Conservation (phyloP, 2,797 vertebrate genomes). For the Bradypodion ventrale region DNA sequence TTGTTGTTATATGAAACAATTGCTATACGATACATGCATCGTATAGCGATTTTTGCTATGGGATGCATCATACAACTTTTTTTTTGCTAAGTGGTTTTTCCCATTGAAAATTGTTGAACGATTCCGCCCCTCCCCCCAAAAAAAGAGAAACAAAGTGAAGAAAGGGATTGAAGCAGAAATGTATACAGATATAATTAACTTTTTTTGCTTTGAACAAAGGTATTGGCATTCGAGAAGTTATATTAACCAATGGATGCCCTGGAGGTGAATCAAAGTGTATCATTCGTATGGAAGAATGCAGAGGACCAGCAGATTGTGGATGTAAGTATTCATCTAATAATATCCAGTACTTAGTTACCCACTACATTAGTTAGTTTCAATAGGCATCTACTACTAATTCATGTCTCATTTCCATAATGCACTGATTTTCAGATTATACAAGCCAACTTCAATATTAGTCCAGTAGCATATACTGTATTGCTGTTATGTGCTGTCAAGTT, state of each 20-base stretch:
- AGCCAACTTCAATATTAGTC: constrained; percentile 1
- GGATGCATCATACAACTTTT: too few relatives aligned
- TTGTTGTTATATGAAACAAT: too few relatives aligned
- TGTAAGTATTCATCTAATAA: constrained; percentile 54
- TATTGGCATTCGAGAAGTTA: constrained; percentile 67
- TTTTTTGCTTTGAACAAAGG: constrained; percentile 48
- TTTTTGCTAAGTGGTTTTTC: too few relatives aligned
- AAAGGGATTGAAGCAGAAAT: neutral
- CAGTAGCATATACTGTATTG: too few relatives aligned
- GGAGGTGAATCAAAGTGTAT: constrained; percentile 67
- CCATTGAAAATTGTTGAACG: too few relatives aligned
- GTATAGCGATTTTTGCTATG: too few relatives aligned
- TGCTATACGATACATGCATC: too few relatives aligned
- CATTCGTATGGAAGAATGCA: constrained; percentile 64
- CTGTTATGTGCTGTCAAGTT: too few relatives aligned
- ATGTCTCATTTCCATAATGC: constrained; percentile 19
- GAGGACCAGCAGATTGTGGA: constrained; percentile 56
- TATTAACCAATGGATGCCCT: constrained; percentile 69
- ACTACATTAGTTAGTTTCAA: constrained; percentile 1
- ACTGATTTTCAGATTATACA: neutral
- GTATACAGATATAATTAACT: neutral
- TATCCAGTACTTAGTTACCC: neutral
- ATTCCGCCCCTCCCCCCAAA: too few relatives aligned
- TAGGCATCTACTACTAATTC: constrained; percentile 14
- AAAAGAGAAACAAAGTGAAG: constrained; percentile 33